These are phyloP conservation scores for Picathartes gymnocephalus DNA, from an alignment of 2,113 vertebrate genomes.

Conservation along the genomic window DNA sequence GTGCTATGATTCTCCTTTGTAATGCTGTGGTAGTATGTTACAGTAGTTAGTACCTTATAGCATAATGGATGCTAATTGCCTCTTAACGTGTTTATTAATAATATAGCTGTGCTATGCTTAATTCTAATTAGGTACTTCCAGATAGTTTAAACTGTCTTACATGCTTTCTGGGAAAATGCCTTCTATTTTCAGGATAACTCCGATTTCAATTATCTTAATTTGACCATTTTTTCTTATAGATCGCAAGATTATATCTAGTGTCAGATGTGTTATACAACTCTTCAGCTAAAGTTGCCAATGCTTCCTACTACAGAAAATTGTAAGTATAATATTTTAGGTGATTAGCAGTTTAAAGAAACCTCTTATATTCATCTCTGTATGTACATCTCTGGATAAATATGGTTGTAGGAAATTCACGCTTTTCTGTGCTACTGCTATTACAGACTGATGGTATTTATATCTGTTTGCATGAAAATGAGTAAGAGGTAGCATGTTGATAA, in stretches of 20 bases:
- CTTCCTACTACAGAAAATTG: constrained; percentile 99
- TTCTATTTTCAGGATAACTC: not conserved
- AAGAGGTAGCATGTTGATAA: not conserved
- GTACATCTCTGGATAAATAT: not conserved
- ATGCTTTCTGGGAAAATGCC: not conserved
- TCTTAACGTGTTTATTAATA: not conserved
- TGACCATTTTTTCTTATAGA: constrained; percentile 74
- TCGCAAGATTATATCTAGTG: constrained; percentile 95
- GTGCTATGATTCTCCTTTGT: not conserved
- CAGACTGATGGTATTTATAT: not conserved
- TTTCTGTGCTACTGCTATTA: not conserved
- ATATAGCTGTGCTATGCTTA: not conserved
- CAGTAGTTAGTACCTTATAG: not conserved
- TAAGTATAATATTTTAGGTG: constrained; percentile 76
- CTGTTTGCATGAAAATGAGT: not conserved
- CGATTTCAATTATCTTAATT: not conserved
- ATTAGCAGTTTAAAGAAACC: not conserved
- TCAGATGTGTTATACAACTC: constrained; percentile 98
- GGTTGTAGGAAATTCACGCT: not conserved
- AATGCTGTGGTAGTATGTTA: not conserved
- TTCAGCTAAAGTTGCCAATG: constrained; percentile 97
- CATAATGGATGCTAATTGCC: not conserved
- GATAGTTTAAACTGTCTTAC: not conserved
- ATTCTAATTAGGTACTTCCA: not conserved
- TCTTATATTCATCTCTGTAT: not conserved